phyloP scores from a whole-genome alignment of 2,888 invertebrate genomes.

The Dasysyrphus tricinctus region DNA sequence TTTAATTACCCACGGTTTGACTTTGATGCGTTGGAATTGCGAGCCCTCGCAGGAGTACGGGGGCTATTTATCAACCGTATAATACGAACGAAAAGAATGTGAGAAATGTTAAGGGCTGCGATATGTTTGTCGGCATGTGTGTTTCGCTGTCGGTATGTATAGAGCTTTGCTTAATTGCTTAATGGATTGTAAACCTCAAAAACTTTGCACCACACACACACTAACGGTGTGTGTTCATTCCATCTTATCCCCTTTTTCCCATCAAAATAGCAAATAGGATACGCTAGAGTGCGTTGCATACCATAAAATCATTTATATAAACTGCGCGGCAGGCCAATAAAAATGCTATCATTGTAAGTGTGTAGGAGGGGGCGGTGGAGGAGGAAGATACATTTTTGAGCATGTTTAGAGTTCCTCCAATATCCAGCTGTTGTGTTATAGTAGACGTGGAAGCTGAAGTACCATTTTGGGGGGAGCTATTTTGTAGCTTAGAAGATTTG shows the following conservation, averaged over 20 bases:
- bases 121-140: neutral
- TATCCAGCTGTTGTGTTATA: conserved; percentile 19
- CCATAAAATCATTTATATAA: conserved; percentile 69
- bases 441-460: conserved; percentile 18
- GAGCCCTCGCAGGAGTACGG: neutral
- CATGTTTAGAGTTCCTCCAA: conserved; percentile 50
- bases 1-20: conserved; percentile 63
- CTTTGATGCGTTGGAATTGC: conserved; percentile 51
- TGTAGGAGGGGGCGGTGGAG: conserved; percentile 7
- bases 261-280: conserved; percentile 30
- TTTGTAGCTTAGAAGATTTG: conserved; percentile 23
- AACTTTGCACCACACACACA: conserved; percentile 30
- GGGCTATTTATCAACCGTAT: conserved; percentile 45
- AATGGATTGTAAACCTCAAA: conserved; percentile 72
- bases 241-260: conserved; percentile 34
- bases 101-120: conserved; percentile 23
- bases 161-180: conserved; percentile 66
- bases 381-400: conserved; percentile 58
- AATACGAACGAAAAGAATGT: conserved; percentile 36
- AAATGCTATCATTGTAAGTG: conserved; percentile 66
- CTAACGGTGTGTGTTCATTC: neutral
- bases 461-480: conserved; percentile 12
- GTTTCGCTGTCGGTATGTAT: neutral
- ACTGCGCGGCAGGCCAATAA: conserved; percentile 67
- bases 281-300: conserved; percentile 48